Conservation (phyloP, 2,888 invertebrate genomes). For the Lydus trimaculatus region DNA sequence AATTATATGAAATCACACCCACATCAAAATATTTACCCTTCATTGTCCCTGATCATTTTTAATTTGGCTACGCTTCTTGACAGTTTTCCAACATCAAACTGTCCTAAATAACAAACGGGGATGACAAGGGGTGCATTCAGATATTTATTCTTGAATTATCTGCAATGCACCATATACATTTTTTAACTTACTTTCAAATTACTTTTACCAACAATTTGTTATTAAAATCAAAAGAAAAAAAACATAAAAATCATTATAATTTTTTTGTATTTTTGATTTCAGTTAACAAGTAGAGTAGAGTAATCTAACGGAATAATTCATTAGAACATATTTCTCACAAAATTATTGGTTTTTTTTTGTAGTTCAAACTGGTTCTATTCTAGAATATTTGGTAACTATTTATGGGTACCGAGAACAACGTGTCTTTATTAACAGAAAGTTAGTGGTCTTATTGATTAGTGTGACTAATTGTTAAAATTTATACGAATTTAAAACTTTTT, state of each 20-base stretch:
- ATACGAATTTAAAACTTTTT: too few species aligned
- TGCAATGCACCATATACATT: constrained; percentile 27
- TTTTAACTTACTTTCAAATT: constrained; percentile 19
- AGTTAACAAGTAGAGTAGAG: background rate
- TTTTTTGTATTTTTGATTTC: background rate
- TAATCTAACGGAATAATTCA: background rate
- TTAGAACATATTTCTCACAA: background rate
- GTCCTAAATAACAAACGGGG: constrained; percentile 10
- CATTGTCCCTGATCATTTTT: constrained; percentile 34
- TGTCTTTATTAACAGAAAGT: background rate
- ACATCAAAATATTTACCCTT: constrained; percentile 48
- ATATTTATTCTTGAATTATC: constrained; percentile 20
- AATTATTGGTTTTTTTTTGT: background rate
- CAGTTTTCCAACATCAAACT: constrained; percentile 25
- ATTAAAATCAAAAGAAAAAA: too few species aligned
- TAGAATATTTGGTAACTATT: background rate
- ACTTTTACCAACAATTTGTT: background rate
- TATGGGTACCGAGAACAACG: background rate
- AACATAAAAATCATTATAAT: too few species aligned
- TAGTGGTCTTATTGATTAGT: too few species aligned
- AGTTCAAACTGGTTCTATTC: background rate
- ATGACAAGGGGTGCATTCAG: constrained; percentile 24
- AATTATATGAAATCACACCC: constrained; percentile 49
- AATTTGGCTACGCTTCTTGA: constrained; percentile 34
- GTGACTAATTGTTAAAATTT: too few species aligned